phyloP scores from a whole-genome alignment of 2,797 vertebrate species.

The Sylvia borin region DNA sequence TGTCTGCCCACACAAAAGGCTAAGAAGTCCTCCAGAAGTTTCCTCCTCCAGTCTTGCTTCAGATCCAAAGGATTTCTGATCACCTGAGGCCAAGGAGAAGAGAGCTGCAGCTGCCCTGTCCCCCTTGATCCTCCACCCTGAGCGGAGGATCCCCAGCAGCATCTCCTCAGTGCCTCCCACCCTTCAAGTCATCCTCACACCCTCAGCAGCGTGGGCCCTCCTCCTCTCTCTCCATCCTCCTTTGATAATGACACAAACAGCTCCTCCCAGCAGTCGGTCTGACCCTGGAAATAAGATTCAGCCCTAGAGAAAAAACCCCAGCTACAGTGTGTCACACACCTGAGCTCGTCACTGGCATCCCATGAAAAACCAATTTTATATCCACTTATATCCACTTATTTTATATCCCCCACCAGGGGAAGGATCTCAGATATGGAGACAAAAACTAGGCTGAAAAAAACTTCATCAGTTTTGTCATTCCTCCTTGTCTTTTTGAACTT shows the following conservation, averaged over 20 bases:
- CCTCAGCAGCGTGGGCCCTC: background rate
- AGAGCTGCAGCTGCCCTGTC: background rate
- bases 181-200: background rate
- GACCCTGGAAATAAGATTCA: background rate
- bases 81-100: background rate
- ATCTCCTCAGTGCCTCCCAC: background rate
- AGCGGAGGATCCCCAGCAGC: background rate
- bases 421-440: background rate
- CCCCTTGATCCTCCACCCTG: background rate
- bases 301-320: fast-evolving
- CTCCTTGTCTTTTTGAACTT: background rate
- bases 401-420: background rate
- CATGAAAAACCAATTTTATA: no score
- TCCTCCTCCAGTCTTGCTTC: background rate
- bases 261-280: background rate
- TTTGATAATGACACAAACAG: background rate
- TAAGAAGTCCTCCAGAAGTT: background rate
- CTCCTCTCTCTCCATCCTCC: background rate
- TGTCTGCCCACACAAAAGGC: background rate
- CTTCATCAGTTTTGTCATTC: background rate
- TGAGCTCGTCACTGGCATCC: background rate
- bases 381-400: no score
- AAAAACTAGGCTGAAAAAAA: background rate
- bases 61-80: background rate
- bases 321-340: background rate